Conservation (phyloP, 2,797 vertebrate species). For the Molossus alvarezi region DNA sequence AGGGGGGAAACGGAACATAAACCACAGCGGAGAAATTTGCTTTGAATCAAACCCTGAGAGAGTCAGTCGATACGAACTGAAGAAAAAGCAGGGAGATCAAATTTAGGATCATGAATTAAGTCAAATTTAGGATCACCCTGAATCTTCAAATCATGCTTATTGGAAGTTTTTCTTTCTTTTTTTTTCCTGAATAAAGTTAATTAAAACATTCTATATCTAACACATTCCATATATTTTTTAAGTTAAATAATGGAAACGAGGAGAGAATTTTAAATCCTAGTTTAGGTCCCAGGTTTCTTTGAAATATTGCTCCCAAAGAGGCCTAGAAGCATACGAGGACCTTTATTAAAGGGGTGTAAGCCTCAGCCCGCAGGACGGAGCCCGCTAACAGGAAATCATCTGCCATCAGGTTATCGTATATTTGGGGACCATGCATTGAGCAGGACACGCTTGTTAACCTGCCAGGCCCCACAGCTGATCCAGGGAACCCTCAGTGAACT, state of each 20-base stretch:
- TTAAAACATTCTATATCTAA: conserved; percentile 35
- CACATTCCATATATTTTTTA: not conserved
- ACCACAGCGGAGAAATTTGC: not conserved
- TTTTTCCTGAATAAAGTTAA: conserved; percentile 16
- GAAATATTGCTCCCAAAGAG: not conserved
- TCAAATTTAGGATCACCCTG: conserved; percentile 22
- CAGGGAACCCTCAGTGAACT: not conserved
- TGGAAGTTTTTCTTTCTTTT: not conserved
- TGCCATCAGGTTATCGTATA: not conserved
- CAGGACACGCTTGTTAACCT: not conserved
- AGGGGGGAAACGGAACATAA: not conserved
- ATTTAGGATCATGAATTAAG: not conserved
- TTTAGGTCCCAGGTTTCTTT: not conserved
- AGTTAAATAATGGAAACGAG: conserved; percentile 15
- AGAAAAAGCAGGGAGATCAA: conserved; percentile 7
- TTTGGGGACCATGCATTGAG: not conserved
- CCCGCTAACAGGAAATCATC: not conserved
- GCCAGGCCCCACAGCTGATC: not conserved
- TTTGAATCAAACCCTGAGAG: not conserved
- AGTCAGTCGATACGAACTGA: not conserved
- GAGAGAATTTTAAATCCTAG: conserved; percentile 23
- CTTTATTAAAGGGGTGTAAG: not conserved
- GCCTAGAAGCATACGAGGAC: not conserved
- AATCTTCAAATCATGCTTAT: not conserved
- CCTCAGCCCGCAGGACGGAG: not conserved